Conservation (phyloP, 2,113 vertebrate genomes). For the Macquaria ambigua region DNA sequence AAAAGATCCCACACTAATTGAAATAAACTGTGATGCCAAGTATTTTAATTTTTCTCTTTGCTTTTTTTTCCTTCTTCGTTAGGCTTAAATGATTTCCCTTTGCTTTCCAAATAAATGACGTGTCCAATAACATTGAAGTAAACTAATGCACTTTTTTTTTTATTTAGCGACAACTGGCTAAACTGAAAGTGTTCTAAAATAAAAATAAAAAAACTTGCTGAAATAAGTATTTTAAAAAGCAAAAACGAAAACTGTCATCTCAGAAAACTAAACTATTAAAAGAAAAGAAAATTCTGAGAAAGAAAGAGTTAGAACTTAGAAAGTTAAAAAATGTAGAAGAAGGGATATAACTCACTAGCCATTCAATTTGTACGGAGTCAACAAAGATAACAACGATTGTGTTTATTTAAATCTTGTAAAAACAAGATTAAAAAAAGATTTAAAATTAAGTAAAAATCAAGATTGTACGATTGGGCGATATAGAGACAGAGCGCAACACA, state of each 20-base stretch:
- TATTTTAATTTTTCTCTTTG: background rate
- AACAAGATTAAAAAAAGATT: background rate
- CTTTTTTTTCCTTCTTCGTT: background rate
- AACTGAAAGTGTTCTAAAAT: background rate
- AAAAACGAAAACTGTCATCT: background rate
- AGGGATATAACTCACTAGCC: background rate
- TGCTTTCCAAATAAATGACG: background rate
- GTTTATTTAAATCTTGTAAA: too few species aligned
- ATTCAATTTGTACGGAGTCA: background rate
- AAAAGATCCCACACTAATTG: background rate
- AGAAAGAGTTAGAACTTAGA: background rate
- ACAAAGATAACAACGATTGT: background rate
- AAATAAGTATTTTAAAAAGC: background rate
- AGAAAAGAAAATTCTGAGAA: background rate
- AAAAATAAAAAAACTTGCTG: background rate
- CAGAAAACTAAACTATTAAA: background rate
- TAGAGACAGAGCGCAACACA: too few species aligned
- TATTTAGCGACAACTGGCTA: background rate
- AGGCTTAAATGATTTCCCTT: background rate
- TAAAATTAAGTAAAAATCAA: background rate
- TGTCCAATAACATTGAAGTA: background rate
- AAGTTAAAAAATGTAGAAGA: background rate
- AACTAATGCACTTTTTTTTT: background rate
- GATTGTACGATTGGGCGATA: background rate
- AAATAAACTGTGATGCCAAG: background rate